Percentiles rank a stretch among this genome's conserved stretches.
Evolutionary conservation across 2,888 invertebrate genomes (phyloP).

Genomic region (Cheiracanthium punctorium): DNA sequence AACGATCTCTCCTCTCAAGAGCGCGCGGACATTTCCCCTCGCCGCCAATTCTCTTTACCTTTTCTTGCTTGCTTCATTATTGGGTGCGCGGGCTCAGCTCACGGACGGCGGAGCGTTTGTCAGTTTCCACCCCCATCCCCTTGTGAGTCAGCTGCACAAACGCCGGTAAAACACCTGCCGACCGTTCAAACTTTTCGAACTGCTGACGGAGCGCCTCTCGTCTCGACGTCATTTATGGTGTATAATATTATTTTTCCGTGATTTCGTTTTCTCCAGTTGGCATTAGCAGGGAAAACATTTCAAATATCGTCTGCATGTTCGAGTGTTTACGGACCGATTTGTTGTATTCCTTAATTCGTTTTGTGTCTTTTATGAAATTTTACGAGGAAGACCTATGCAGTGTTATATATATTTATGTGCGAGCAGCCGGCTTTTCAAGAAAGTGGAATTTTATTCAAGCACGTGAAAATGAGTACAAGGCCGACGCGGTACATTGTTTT

Average conservation of each 20-base stretch:
- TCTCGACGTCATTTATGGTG: too few species aligned
- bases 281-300: not conserved
- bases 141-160: not conserved
- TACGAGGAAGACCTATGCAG: too few species aligned
- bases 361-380: too few species aligned
- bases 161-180: not conserved
- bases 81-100: not conserved
- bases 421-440: too few species aligned
- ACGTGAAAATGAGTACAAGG: conserved; percentile 13
- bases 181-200: not conserved
- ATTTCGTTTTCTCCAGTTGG: not conserved
- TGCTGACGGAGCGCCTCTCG: not conserved
- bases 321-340: too few species aligned
- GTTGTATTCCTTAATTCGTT: too few species aligned
- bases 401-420: too few species aligned
- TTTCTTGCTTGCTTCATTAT: not conserved
- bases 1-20: not conserved
- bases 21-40: not conserved
- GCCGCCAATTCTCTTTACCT: not conserved
- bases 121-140: not conserved
- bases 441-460: not conserved
- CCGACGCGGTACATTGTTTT: not conserved
- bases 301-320: not conserved
- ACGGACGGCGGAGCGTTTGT: not conserved
- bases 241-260: not conserved